Conservation (phyloP, 2,113 vertebrate genomes). For the Panurus biarmicus region DNA sequence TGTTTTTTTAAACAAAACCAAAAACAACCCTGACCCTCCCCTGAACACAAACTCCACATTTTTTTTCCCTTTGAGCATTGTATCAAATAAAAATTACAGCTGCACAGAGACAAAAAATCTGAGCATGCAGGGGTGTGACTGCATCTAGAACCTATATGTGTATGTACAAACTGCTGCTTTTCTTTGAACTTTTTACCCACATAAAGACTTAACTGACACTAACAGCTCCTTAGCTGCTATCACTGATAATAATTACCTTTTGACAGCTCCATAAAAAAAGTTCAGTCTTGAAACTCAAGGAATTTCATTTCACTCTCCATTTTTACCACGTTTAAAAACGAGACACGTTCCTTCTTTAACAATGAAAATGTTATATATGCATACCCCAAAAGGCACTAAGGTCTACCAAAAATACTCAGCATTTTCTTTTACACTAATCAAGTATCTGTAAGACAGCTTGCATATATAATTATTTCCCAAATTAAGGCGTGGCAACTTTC, state of each 20-base stretch:
- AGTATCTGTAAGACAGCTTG: neutral
- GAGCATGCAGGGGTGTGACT: neutral
- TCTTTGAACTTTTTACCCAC: neutral
- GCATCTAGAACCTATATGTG: neutral
- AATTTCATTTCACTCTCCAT: neutral
- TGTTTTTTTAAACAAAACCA: too few species aligned
- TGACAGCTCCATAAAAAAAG: neutral
- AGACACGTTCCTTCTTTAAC: neutral
- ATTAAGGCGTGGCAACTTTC: neutral
- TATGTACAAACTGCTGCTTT: neutral
- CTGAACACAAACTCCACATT: neutral
- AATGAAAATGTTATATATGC: neutral
- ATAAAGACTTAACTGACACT: neutral
- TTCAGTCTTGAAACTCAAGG: neutral
- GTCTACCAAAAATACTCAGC: neutral
- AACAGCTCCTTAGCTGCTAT: neutral
- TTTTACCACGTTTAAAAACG: neutral
- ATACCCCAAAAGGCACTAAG: neutral
- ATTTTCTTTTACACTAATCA: neutral
- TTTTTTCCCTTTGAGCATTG: neutral
- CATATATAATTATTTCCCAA: conserved; percentile 2
- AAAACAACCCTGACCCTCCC: neutral
- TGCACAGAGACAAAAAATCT: neutral
- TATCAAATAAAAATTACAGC: neutral
- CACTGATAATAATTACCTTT: neutral